These are phyloP conservation scores for Leptopilina drosophilae DNA, from an alignment of 2,888 invertebrate genomes.

Conservation along the genomic window DNA sequence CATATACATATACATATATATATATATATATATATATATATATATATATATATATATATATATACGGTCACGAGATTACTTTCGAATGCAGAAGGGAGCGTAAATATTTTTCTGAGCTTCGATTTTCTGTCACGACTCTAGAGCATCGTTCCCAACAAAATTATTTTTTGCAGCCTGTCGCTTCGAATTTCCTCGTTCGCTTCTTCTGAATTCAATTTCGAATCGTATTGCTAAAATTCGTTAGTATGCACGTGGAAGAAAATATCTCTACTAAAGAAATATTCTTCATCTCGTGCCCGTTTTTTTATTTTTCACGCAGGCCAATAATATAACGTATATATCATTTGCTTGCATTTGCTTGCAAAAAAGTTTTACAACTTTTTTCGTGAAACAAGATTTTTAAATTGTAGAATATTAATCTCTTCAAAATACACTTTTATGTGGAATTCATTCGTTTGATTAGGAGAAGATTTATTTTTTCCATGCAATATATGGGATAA, in stretches of 20 bases:
- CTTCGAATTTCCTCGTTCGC: constrained; percentile 38
- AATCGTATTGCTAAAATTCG: constrained; percentile 38
- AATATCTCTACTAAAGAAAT: constrained; percentile 18
- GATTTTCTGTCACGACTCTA: constrained; percentile 39
- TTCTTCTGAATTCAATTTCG: constrained; percentile 39
- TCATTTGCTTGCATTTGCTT: neutral
- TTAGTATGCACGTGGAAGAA: constrained; percentile 27
- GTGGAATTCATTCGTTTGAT: no score
- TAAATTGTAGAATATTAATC: no score
- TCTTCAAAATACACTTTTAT: no score
- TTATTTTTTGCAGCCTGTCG: constrained; percentile 40
- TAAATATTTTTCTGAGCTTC: constrained; percentile 39
- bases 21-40: neutral
- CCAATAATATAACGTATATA: neutral
- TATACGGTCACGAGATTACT: constrained; percentile 37
- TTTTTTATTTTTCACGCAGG: neutral
- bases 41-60: neutral
- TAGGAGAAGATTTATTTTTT: neutral
- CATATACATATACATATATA: neutral
- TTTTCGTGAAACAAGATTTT: constrained; percentile 40
- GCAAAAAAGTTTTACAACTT: constrained; percentile 45
- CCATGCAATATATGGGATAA: no score
- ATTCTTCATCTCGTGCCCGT: neutral
- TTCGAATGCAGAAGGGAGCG: constrained; percentile 29
- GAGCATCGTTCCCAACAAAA: constrained; percentile 40